Base-by-base conservation (phyloP, 2,113 vertebrate genomes). In the Sardina pilchardus region DNA sequence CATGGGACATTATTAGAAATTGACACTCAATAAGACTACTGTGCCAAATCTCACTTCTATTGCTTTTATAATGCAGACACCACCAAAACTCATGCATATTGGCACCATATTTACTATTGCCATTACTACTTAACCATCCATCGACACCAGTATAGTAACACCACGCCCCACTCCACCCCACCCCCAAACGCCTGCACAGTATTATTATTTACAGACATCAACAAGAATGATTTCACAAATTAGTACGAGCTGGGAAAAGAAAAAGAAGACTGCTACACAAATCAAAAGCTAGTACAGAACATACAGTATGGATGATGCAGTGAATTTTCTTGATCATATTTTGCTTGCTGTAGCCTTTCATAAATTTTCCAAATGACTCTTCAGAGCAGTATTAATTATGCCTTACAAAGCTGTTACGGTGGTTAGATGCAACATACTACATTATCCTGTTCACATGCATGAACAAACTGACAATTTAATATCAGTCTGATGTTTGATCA, bases 401-500 rank as follows among this genome's bases (percentile, higher is more conserved):
- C 71, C 71, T 17, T 78, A 78, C 71, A 78, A 36, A 78, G 71
- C 30, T 78, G 71, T 10, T 5, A 34, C 36, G 71, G 34, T 34
- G 30, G 71, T 34, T 36, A 34, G 71, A 78, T 30, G 71, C 26
- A 14, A 78, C 30, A 5, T 34, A 14, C 26, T 36, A 39, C 16
- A 78, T 78, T 36, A 34, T 34, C 71, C 71, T 36, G 71, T 78
- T 78, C 30, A 36, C 16, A 78, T 78, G 71, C 71, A 78, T 78
- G 71, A 36, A 30, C 71, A 78, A 78, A 78, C 34, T 17, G 30
- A 34, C 71, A 78, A 36, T 78, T 78, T 78, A 78, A 78, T 78
- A 78, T 78, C 71, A 78, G 71, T 78, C 71, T 16, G 10, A 78
- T 78, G 71, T 78, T 78, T 78, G 71, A 78, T 78, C 71, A 78